Evolutionary conservation across 2,797 vertebrate genomes (phyloP), one percentile per base, ranked within the genome.

Genomic region (Cuculus canorus): DNA sequence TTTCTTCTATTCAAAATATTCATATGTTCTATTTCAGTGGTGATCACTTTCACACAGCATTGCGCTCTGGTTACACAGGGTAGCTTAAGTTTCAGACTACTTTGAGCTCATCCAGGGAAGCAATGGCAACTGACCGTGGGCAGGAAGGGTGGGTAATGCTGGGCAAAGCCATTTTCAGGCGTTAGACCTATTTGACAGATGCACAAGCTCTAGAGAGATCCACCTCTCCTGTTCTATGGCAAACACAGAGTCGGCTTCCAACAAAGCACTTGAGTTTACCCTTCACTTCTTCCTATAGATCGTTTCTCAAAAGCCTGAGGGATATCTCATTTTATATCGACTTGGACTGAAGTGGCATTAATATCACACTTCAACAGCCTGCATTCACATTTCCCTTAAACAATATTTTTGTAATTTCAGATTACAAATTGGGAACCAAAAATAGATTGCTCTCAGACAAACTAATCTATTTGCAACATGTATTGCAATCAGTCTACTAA

Each of bases 141-240:
- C 30, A 52, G 70, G 45, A 28, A 18, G 22, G 23, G 7, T 24
- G 27, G 32, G 3, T 37, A 16, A 47, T 10, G 30, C 17, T 68
- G 41, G 12, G 33, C 0, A 0, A 41, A 35, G 27, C 8, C 0
- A 0, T 33, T 53, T 43, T 13, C 30, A 1, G 0, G 7, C 48
- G 43, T 3, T 37, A 23, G 52, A 33, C 22, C 19, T 17, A 4
- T 80, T 19, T 70, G n/a, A 13, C 30, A 52, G 12, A 9, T 13
- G 22, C 12, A 57, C 53, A 17, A 78, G 13, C 9, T 63, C 30
- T 17, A 3, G 27, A 37, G 10, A 27, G 11, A 3, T 24, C 59
- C 53, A 32, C 27, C 15, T 0, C 12, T 65, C 9, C 37, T 77
- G 21, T 28, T 53, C 45, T 19, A 3, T 14, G 82, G 30, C 19